Conservation (phyloP, 1,140 invertebrate species). For the Cylas formicarius region DNA sequence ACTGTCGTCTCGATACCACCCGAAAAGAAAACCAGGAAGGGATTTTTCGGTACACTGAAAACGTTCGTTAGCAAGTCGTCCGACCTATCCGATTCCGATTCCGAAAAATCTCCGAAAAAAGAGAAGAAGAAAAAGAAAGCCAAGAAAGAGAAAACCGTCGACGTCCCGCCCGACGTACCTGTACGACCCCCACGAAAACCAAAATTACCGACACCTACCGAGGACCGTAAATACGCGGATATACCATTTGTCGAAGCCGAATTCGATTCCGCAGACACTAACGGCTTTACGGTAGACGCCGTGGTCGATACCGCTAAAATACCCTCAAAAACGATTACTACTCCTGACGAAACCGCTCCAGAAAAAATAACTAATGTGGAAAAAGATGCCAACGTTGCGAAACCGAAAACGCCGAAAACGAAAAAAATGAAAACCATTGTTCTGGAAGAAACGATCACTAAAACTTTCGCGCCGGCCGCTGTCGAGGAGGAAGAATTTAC, state of each 20-base stretch:
- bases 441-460: slow-evolving; percentile 29
- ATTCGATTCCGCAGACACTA: slow-evolving; percentile 12
- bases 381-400: slow-evolving; percentile 14
- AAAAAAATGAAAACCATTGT: slow-evolving; percentile 23
- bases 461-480: slow-evolving; percentile 29
- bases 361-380: slow-evolving; percentile 5
- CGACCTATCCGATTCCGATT: slow-evolving; percentile 39
- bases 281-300: no score
- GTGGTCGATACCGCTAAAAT: no score
- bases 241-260: slow-evolving; percentile 35
- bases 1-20: slow-evolving; percentile 20
- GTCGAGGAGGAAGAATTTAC: slow-evolving; percentile 34
- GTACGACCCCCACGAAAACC: slow-evolving; percentile 28
- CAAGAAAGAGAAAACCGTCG: slow-evolving; percentile 29
- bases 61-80: slow-evolving; percentile 36
- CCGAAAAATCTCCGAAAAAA: slow-evolving; percentile 36
- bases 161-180: slow-evolving; percentile 20
- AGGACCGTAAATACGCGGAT: slow-evolving; percentile 25
- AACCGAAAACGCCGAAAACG: slow-evolving; percentile 17
- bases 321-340: no score
- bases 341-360: slow-evolving; percentile 1
- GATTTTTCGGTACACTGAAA: slow-evolving; percentile 39
- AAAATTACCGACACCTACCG: slow-evolving; percentile 30
- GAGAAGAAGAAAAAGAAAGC: slow-evolving; percentile 34
- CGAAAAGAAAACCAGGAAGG: slow-evolving; percentile 36